Evolutionary conservation across 2,888 invertebrate genomes (phyloP), one percentile per base, ranked within the genome.

Genomic region (Bellardia bayeri): DNA sequence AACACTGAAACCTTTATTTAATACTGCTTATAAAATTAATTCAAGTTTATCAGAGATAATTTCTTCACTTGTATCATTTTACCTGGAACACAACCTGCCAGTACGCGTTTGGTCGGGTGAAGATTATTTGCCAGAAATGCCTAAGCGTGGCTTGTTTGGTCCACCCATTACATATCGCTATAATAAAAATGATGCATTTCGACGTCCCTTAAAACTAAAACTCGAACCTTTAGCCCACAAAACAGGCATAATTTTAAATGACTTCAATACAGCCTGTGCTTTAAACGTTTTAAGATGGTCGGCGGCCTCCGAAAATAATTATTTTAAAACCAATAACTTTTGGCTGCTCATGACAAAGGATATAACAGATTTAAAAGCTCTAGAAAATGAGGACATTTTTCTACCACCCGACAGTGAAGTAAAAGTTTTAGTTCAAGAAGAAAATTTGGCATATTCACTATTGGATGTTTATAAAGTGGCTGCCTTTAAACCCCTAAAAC

Each of bases 401-500:
- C 82, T 93, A 51, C 92, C 93, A 3, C 93, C 93, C 5, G 92
- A 92, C 33, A 90, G 92, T 51, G 92, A 93, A 64, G 86, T 92
- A 6, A 90, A 91, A 13, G 89, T 92, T 0, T 76, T 93, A 3
- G 89, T 90, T 54, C 78, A 89, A 11, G 14, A 61, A 2, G 4
- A 54, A 0, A 14, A 61, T 11, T 37, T n/a, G 0, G n/a, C 56
- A 9, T 91, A 90, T 66, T 78, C 89, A 0, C 86, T 94, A 6
- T 56, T 91, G n/a, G 93, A 93, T 86, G 78, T 93, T 2, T 93
- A 93, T 80, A 93, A 92, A 86, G 91, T 93, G 16, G 90, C 91
- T 3, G 82, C 90, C 1, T 87, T 90, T 82, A 92, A 91, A 51
- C 90, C 91, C 0, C 80, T 93, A 0, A 92, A 90, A 79, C 85